These are phyloP conservation scores for Heteronetta atricapilla DNA, from an alignment of 2,113 vertebrate genomes.

Conservation along the genomic window DNA sequence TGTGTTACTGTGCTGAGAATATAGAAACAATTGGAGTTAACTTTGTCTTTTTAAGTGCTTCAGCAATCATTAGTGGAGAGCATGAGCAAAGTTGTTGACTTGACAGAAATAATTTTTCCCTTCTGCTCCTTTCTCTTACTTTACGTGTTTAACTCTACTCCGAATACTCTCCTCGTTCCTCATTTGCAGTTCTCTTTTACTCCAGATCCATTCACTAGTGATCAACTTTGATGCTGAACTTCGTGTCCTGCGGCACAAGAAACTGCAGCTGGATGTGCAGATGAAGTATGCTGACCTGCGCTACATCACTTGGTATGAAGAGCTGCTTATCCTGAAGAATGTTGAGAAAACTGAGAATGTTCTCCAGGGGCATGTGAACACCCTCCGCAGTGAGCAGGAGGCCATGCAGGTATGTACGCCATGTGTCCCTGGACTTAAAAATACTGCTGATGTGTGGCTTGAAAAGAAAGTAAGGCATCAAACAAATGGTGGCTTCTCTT, in stretches of 20 bases:
- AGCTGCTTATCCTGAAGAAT: constrained; percentile 87
- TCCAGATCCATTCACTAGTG: constrained; percentile 82
- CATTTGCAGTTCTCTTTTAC: background rate
- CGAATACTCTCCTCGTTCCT: background rate
- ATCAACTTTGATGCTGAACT: constrained; percentile 85
- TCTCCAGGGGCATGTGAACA: constrained; percentile 81
- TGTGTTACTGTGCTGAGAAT: background rate
- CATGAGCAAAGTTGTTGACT: background rate
- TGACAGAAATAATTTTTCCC: background rate
- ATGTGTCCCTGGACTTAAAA: background rate
- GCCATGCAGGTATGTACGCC: constrained; percentile 66
- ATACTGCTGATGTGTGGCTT: background rate
- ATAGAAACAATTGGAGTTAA: background rate
- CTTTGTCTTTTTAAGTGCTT: background rate
- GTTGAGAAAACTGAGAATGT: constrained; percentile 83
- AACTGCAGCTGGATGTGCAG: constrained; percentile 81
- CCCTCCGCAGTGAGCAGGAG: constrained; percentile 72
- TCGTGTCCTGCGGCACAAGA: constrained; percentile 81
- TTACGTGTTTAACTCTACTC: background rate
- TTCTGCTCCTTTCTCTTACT: background rate
- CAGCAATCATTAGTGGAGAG: background rate
- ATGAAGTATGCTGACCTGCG: constrained; percentile 86
- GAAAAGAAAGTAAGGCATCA: background rate
- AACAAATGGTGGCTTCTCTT: background rate
- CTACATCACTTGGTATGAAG: constrained; percentile 85